Base-by-base conservation (phyloP, 2,113 vertebrate species). In the Hyaena hyaena region DNA sequence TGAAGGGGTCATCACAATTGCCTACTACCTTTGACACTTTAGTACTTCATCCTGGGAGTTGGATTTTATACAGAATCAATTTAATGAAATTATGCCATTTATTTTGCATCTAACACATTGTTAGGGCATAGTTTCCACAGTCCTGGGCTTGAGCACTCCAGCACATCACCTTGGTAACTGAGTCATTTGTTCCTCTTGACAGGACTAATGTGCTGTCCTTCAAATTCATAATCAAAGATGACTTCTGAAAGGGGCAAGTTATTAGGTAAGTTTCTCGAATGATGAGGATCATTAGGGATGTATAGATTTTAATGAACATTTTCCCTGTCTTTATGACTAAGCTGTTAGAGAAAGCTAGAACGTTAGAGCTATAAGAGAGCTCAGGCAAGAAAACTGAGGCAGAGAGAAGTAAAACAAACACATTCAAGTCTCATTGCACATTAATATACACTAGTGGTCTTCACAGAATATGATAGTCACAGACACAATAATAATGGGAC, bases 101-200 rank as follows among this genome's bases (percentile, higher is more conserved):
- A 61, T 71, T 96, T 92, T 86, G 61, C 87, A 63, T 65, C 58
- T 71, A 71, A 71, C 71, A 26, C 53, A n/a, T 58, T 65, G 19
- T 77, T 84, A 48, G 80, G 79, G 48, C 28, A 10, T 53, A 50
- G 55, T 92, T 97, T 84, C 48, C 39, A 61, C 2, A 35, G 77
- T 48, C 82, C 50, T 48, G 61, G 81, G 53, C 81, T 50, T 17
- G 65, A 88, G 81, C 43, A 91, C 58, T 48, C 69, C 1, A 33
- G 33, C 23, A 15, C 3, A 77, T 79, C 55, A 74, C 58, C 66
- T 7, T 0, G 2, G 58, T 63, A 90, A 96, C 77, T 81, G 89
- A 96, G 65, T 91, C 82, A 91, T 96, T 88, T 91, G 86, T 96
- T 96, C 24, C 89, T 21, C 55, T 87, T 53, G 55, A 73, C 24